Conservation (phyloP, 2,113 vertebrate species). For the Oriolus oriolus region DNA sequence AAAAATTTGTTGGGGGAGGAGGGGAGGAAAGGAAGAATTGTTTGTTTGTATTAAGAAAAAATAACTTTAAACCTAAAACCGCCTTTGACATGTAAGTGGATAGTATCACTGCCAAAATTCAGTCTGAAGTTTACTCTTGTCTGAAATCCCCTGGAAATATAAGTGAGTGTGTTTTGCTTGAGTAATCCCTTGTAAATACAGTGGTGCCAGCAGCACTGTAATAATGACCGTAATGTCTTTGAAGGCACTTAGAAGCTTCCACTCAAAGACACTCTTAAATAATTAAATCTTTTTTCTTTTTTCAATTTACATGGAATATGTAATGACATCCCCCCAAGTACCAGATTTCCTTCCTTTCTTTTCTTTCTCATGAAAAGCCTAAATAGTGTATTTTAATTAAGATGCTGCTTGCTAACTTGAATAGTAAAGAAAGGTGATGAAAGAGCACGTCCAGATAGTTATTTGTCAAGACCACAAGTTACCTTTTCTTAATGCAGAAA, state of each 20-base stretch:
- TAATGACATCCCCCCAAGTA: not conserved
- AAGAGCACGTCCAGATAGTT: not conserved
- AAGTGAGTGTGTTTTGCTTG: not conserved
- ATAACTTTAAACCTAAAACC: not conserved
- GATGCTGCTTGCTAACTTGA: not conserved
- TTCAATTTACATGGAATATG: not conserved
- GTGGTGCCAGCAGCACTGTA: not conserved
- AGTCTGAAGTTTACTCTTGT: not conserved
- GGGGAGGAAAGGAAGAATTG: not conserved
- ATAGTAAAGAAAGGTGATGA: not conserved
- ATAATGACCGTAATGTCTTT: conserved; percentile 24
- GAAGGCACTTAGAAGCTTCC: conserved; percentile 8
- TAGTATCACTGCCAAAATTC: not conserved
- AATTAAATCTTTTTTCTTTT: not conserved
- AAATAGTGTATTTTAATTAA: not conserved
- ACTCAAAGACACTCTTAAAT: conserved; percentile 34
- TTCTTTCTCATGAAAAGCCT: not conserved
- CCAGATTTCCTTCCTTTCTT: not conserved
- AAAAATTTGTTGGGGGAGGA: not conserved
- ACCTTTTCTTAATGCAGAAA: not conserved
- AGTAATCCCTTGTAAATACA: conserved; percentile 17
- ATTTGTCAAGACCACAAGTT: not conserved
- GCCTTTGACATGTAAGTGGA: not conserved
- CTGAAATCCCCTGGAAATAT: not conserved
- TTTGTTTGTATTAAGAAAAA: not conserved